These are phyloP conservation scores for Leuciscus idus DNA, from an alignment of 2,113 vertebrate genomes.

Conservation along the genomic window DNA sequence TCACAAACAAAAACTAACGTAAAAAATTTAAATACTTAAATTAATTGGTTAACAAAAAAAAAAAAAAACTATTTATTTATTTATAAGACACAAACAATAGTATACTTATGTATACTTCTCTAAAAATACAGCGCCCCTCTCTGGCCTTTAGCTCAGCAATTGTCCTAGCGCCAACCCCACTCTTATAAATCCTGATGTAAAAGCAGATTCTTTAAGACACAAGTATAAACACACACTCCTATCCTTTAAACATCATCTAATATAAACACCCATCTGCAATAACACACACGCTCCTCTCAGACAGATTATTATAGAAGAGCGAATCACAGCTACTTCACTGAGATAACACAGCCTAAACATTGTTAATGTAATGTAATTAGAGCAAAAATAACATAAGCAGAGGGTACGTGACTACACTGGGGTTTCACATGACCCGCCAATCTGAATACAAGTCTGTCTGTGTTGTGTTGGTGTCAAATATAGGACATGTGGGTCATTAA, in stretches of 20 bases:
- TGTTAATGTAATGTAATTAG: conserved; percentile 54
- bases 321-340: conserved; percentile 60
- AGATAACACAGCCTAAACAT: conserved; percentile 62
- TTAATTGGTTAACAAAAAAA: neutral
- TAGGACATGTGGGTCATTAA: conserved; percentile 50
- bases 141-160: neutral
- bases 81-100: neutral
- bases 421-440: conserved; percentile 50
- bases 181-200: conserved; percentile 36
- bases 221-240: conserved; percentile 49
- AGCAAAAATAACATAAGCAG: conserved; percentile 26
- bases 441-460: conserved; percentile 48
- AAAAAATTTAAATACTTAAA: neutral
- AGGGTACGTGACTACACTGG: conserved; percentile 44
- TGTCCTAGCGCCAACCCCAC: conserved; percentile 25
- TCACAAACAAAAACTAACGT: neutral
- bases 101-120: neutral
- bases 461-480: conserved; percentile 41
- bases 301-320: conserved; percentile 60
- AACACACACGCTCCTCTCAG: conserved; percentile 66
- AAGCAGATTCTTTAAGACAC: conserved; percentile 31
- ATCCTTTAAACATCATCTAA: conserved; percentile 65
- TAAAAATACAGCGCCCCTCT: neutral
- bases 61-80: neutral
- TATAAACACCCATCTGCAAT: conserved; percentile 67